phyloP scores from a whole-genome alignment of 1,140 invertebrate species.

The Brachionus koreanus region DNA sequence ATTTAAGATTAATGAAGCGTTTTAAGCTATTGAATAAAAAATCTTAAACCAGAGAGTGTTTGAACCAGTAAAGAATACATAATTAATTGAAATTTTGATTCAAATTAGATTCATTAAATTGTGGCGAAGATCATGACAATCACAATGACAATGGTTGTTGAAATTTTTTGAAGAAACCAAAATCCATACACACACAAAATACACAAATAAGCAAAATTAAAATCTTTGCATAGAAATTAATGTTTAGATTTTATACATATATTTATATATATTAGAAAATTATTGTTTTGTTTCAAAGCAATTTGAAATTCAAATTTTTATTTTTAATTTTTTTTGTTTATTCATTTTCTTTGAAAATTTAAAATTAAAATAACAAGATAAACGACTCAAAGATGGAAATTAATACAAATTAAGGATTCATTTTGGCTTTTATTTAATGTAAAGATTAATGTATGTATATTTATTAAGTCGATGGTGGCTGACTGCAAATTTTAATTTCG shows the following conservation, averaged over 20 bases:
- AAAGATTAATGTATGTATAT: neutral
- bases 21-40: neutral
- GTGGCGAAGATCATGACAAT: neutral
- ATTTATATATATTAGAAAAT: neutral
- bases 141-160: neutral
- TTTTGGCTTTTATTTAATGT: neutral
- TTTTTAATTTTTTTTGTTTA: neutral
- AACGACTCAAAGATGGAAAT: neutral
- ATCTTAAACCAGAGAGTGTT: no score
- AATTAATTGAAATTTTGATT: no score
- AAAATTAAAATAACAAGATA: conserved; percentile 18
- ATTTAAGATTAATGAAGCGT: conserved; percentile 19
- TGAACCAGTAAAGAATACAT: no score
- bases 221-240: conserved; percentile 8
- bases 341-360: conserved; percentile 1
- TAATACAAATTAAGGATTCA: neutral
- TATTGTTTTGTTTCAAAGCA: neutral
- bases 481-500: neutral
- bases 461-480: neutral
- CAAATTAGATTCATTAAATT: no score
- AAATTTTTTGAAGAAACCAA: neutral
- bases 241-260: neutral
- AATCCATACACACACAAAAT: neutral
- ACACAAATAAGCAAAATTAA: neutral
- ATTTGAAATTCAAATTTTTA: conserved; percentile 40